Evolutionary conservation across 2,888 invertebrate species (phyloP).

Genomic region (Yponomeuta cagnagella): DNA sequence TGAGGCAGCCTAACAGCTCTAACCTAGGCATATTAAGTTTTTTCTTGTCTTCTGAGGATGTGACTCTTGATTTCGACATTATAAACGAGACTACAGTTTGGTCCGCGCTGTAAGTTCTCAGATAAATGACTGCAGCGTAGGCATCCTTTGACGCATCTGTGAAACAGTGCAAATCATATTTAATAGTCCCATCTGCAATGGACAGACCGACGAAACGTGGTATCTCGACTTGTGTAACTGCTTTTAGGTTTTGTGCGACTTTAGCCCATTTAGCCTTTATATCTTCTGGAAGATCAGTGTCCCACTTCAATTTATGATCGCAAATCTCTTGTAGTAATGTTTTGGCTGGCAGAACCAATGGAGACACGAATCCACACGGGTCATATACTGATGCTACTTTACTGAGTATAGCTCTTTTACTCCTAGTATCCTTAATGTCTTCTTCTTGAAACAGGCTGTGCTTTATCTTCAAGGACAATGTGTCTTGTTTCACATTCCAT

Average conservation of each 20-base stretch:
- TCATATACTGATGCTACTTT: constrained; percentile 17
- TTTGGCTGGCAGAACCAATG: constrained; percentile 17
- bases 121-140: too few species aligned
- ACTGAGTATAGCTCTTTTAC: constrained; percentile 16
- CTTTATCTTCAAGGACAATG: constrained; percentile 15
- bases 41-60: too few species aligned
- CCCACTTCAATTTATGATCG: constrained; percentile 18
- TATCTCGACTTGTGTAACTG: not conserved
- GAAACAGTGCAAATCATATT: too few species aligned
- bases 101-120: too few species aligned
- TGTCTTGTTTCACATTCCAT: constrained; percentile 15
- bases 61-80: too few species aligned
- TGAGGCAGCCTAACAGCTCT: too few species aligned
- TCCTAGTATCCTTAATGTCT: constrained; percentile 12
- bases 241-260: not conserved
- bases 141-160: too few species aligned
- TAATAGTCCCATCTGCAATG: too few species aligned
- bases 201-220: not conserved
- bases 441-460: not conserved
- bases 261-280: not conserved
- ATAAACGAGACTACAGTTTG: not conserved
- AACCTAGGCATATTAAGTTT: too few species aligned
- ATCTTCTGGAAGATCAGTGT: constrained; percentile 3
- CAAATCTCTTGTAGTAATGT: constrained; percentile 19
- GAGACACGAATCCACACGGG: constrained; percentile 17